A percentile compares a stretch with the other conserved stretches of the same genome.
phyloP scores from a whole-genome alignment of 2,113 vertebrate species.

The Gobiocypris rarus region DNA sequence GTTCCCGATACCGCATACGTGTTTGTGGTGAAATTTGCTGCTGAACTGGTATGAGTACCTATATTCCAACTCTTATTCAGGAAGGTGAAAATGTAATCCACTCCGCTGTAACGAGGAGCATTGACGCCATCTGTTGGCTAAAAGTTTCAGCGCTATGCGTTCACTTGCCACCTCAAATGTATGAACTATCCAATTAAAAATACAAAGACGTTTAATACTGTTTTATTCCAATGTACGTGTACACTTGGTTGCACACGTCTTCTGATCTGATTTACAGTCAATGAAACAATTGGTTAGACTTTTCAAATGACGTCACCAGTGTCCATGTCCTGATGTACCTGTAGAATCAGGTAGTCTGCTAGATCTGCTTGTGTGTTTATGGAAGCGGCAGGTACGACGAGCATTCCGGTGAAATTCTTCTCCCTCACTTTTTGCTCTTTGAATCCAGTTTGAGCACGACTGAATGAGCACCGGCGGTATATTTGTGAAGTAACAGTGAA shows the following conservation, averaged over 20 bases:
- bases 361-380: neutral
- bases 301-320: constrained; percentile 35
- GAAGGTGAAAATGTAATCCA: too few relatives aligned
- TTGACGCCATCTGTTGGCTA: constrained; percentile 31
- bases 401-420: neutral
- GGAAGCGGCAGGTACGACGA: neutral
- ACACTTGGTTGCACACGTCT: neutral
- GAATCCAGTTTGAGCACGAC: neutral
- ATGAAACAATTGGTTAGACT: neutral
- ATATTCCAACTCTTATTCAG: too few relatives aligned
- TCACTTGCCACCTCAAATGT: too few relatives aligned
- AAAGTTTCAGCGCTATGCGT: neutral
- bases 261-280: neutral
- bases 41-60: too few relatives aligned
- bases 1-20: neutral
- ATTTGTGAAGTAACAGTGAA: neutral
- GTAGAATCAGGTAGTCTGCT: constrained; percentile 47
- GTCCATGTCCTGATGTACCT: constrained; percentile 42
- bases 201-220: neutral
- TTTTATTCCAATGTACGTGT: neutral
- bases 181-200: neutral
- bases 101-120: neutral
- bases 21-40: too few relatives aligned
- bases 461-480: neutral
- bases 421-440: too few relatives aligned